A percentile compares a stretch with the other conserved stretches of the same genome.
Conservation (phyloP, 1,140 invertebrate species). For the Drosophila mayri region DNA sequence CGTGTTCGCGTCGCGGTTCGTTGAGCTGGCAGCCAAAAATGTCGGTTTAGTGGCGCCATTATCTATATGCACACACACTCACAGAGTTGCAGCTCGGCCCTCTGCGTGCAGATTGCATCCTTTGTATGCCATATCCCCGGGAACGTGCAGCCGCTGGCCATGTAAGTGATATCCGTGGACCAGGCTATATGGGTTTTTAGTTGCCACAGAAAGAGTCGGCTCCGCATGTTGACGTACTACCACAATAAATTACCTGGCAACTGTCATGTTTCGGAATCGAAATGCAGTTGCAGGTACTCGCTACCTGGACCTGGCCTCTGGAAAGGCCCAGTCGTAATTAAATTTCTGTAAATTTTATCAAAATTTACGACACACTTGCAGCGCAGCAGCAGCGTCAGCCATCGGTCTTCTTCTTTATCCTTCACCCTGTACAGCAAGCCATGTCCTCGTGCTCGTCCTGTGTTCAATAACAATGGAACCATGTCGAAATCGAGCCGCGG, state of each 20-base stretch:
- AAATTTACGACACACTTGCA: constrained; percentile 62
- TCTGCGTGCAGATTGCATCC: constrained; percentile 27
- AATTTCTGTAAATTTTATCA: constrained; percentile 78
- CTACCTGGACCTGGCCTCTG: constrained; percentile 3
- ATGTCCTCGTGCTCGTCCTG: background rate
- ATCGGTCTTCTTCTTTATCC: constrained; percentile 31
- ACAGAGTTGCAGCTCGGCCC: background rate
- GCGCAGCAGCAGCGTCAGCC: background rate
- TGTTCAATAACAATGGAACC: constrained; percentile 61
- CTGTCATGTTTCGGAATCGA: constrained; percentile 56
- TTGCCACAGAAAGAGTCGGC: constrained; percentile 27
- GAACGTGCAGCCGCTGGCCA: constrained; percentile 52
- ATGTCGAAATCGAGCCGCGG: constrained; percentile 64
- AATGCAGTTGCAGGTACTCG: constrained; percentile 42
- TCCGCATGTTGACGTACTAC: constrained; percentile 36
- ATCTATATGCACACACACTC: constrained; percentile 50
- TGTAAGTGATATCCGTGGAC: constrained; percentile 75
- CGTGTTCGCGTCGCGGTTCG: constrained; percentile 52
- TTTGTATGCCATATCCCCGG: constrained; percentile 16
- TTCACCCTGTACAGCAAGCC: background rate
- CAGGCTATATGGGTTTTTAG: constrained; percentile 52
- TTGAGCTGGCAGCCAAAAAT: constrained; percentile 62
- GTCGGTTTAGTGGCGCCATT: constrained; percentile 71
- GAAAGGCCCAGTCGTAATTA: constrained; percentile 59
- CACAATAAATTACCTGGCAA: constrained; percentile 74